Evolutionary conservation across 2,797 vertebrate genomes (phyloP).

Genomic region (Mus spretus): DNA sequence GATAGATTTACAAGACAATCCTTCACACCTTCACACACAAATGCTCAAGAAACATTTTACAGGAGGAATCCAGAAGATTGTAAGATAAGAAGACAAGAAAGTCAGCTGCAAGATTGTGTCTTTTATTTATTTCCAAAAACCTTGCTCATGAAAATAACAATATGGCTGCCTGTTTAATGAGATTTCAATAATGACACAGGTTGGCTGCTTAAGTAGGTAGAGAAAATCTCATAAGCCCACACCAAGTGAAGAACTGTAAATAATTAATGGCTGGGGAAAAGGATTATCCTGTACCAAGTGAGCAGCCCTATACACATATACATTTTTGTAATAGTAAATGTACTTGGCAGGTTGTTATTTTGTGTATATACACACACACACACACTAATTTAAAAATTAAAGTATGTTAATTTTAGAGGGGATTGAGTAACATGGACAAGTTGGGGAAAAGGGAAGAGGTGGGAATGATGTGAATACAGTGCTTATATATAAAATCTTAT

Average conservation of each 20-base stretch:
- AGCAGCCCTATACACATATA: background rate
- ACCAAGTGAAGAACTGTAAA: background rate
- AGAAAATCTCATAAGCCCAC: background rate
- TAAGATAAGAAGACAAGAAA: background rate
- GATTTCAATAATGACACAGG: background rate
- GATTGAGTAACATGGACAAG: background rate
- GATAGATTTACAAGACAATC: no score
- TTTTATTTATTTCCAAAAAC: background rate
- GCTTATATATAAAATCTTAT: background rate
- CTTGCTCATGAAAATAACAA: background rate
- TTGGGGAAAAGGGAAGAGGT: no score
- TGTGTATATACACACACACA: background rate
- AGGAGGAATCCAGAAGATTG: background rate
- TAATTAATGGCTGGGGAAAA: background rate
- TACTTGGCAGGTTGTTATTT: background rate
- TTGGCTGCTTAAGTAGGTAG: background rate
- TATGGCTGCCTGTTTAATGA: background rate
- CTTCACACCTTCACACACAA: no score
- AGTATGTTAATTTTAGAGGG: background rate
- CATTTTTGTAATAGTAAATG: background rate
- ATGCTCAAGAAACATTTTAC: background rate
- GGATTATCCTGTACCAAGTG: background rate
- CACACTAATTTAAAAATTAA: background rate
- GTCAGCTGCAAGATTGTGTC: background rate
- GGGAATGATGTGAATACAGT: background rate